These are phyloP conservation scores for Falco punctatus DNA, from an alignment of 2,113 vertebrate species.

Conservation along the genomic window DNA sequence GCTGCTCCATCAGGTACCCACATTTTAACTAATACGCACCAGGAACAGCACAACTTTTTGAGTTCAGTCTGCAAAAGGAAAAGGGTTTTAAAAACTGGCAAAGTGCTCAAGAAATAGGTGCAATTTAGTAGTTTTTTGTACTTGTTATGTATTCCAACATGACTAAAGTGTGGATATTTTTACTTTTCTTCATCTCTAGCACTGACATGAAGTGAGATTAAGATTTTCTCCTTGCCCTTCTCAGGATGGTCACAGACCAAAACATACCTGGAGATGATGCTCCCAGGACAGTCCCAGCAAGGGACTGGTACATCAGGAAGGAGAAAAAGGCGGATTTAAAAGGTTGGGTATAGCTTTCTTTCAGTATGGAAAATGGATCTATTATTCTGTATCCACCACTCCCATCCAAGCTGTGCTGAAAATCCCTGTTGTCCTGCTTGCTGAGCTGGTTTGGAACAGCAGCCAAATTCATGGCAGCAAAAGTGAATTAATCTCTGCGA, in stretches of 20 bases:
- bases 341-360: background rate
- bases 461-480: background rate
- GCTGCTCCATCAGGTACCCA: background rate
- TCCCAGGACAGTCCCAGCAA: background rate
- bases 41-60: background rate
- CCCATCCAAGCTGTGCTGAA: background rate
- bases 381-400: background rate
- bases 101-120: background rate
- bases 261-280: background rate
- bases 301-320: background rate
- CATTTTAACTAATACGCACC: background rate
- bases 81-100: background rate
- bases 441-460: background rate
- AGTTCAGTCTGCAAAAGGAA: background rate
- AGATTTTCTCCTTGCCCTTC: background rate
- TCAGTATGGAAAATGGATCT: background rate
- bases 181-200: background rate
- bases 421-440: background rate
- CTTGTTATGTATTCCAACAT: background rate
- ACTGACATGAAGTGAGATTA: background rate
- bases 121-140: background rate
- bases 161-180: background rate
- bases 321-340: background rate
- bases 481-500: background rate
- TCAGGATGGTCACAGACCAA: background rate